Conservation (phyloP, 2,113 vertebrate genomes). For the Nyctibius bracteatus region DNA sequence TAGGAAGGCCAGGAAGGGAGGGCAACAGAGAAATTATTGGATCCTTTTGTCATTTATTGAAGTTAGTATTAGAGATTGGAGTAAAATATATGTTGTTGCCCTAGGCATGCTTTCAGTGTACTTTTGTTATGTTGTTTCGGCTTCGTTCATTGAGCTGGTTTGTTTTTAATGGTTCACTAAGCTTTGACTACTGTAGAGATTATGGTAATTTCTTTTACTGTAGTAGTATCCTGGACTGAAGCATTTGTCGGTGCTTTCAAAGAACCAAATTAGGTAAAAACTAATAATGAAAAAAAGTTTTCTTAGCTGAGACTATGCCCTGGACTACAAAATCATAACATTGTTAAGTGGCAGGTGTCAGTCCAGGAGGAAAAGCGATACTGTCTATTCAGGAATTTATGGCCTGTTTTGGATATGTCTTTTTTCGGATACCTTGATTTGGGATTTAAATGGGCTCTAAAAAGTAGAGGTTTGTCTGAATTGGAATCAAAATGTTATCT, state of each 20-base stretch:
- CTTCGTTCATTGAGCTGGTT: background rate
- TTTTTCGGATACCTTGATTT: background rate
- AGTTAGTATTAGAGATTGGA: background rate
- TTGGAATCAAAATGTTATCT: background rate
- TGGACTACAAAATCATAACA: background rate
- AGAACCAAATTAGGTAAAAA: background rate
- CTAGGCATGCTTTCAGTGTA: conserved; percentile 19
- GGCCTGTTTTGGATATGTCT: background rate
- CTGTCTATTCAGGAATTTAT: background rate
- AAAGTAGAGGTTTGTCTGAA: background rate
- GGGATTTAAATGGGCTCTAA: background rate
- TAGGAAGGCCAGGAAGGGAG: background rate
- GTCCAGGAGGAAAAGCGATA: background rate
- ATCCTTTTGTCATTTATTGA: background rate
- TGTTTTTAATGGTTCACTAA: conserved; percentile 20
- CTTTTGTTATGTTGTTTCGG: background rate
- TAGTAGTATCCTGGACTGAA: background rate
- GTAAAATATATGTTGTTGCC: background rate
- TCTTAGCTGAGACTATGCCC: background rate
- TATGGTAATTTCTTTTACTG: background rate
- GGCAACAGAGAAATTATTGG: background rate
- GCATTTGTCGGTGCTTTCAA: background rate
- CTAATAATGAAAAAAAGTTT: background rate
- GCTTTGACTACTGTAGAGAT: background rate
- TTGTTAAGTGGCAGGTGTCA: background rate